Evolutionary conservation across 2,888 invertebrate genomes (phyloP), one percentile per base, ranked within the genome.

Genomic region (Nematopogon swammerdamellus): DNA sequence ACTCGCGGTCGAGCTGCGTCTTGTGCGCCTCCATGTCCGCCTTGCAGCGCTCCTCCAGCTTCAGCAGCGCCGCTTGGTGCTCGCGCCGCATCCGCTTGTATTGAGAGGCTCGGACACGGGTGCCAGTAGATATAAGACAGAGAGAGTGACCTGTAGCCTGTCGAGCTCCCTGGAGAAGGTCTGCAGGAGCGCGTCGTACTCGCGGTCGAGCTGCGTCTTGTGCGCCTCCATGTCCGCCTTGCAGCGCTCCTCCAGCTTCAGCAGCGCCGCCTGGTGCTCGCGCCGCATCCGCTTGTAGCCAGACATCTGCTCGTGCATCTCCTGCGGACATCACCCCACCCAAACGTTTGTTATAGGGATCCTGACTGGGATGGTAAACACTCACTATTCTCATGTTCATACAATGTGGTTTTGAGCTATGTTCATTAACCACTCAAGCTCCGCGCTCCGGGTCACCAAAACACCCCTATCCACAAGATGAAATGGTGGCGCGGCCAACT

Each of bases 281-380:
- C 96, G 87, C 54, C 99, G 85, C 92, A 99, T 95, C 56, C 98
- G 85, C 76, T 99, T 98, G 80, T 97, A 97, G 18, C 97, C 97
- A 49, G 95, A 92, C 95, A 97, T 97, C 81, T 99, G 98, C 72
- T 99, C 98, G 76, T 97, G 94, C 92, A 97, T 95, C 76, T 97
- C 97, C 82, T 97, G 94, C 18, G 19, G 19, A 16, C 8, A 19
- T 3, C 19, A 48, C 17, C 19, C 18, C 10, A 18, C 14, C n/a
- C 17, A 14, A 8, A 44, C 17, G 44, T n/a, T n/a, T n/a, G n/a
- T n/a, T n/a, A n/a, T n/a, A n/a, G n/a, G n/a, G n/a, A n/a, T n/a
- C n/a, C n/a, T n/a, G n/a, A n/a, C n/a, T n/a, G n/a, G n/a, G n/a
- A n/a, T n/a, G n/a, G n/a, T n/a, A 25, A 25, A 25, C 25, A 25